Base-by-base conservation (phyloP, 2,888 invertebrate species). In the Idaea aversata region DNA sequence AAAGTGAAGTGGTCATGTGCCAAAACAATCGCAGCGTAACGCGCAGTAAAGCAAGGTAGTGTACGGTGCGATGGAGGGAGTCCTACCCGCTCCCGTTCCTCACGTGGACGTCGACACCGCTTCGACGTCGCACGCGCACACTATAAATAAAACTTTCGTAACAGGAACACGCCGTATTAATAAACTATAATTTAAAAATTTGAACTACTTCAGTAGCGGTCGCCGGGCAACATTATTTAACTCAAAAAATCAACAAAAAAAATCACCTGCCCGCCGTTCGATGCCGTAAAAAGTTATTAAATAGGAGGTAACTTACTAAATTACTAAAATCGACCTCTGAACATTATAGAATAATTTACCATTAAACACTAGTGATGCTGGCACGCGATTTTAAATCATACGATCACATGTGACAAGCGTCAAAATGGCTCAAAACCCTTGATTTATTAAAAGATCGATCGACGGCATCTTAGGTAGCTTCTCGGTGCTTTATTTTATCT, bases 291-390 rank as follows among this genome's bases (percentile, higher is more conserved):
- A 91, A 86, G 85, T 87, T 88, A 91, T 91, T 91, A 92, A 92
- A 92, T 90, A 93, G 91, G 91, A 92, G 91, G 90, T 88, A 86
- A 90, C 91, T 87, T 87, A 91, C 91, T 89, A 91, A 92, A 93
- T 92, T 92, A 92, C 88, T 87, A 91, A 91, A 90, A 83, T 86
- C 90, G 84, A 91, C 88, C 88, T 91, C 88, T 86, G 84, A 85
- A 84, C 85, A 88, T 91, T 91, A 90, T 85, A 86, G 87, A 90
- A 90, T 90, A 90, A 90, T 88, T 91, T 88, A 86, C 84, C 86
- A 85, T 86, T 83, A 80, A 85, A 81, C 72, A 70, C 78, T 69
- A 68, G 68, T 63, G 64, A 65, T 62, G 38, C 59, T 69, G 76
- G 73, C 84, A 80, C 73, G 80, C 86, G 83, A 91, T 84, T 89